Evolutionary conservation across 2,797 vertebrate species (phyloP).

Genomic region (Tinamus major): DNA sequence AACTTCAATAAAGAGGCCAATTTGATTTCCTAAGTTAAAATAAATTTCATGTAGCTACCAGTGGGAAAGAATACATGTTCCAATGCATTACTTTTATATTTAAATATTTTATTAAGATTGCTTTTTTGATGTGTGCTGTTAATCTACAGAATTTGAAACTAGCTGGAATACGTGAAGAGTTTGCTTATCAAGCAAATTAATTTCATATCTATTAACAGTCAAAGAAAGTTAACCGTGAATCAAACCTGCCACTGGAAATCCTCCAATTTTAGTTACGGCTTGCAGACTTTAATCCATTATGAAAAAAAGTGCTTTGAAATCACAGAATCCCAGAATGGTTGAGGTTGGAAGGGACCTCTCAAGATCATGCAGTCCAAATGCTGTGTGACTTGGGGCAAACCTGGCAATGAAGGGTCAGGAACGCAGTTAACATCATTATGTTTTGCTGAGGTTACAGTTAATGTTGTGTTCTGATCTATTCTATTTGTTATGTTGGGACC

Average conservation of each 20-base stretch:
- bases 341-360: too few relatives aligned
- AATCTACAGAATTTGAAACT: neutral
- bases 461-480: neutral
- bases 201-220: neutral
- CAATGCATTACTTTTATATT: neutral
- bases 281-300: neutral
- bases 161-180: neutral
- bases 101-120: slow-evolving; percentile 2
- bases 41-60: neutral
- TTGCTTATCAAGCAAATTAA: neutral
- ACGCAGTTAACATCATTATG: neutral
- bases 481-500: neutral
- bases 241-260: neutral
- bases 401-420: neutral
- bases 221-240: neutral
- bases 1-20: neutral
- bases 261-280: neutral
- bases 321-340: too few relatives aligned
- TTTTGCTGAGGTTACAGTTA: neutral
- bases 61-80: neutral
- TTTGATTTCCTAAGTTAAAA: slow-evolving; percentile 32
- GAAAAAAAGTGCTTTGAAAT: neutral
- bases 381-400: neutral
- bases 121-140: neutral
- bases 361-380: neutral